Evolutionary conservation across 2,113 vertebrate species (phyloP), one percentile per base, ranked within the genome.

Genomic region (Zingel zingel): DNA sequence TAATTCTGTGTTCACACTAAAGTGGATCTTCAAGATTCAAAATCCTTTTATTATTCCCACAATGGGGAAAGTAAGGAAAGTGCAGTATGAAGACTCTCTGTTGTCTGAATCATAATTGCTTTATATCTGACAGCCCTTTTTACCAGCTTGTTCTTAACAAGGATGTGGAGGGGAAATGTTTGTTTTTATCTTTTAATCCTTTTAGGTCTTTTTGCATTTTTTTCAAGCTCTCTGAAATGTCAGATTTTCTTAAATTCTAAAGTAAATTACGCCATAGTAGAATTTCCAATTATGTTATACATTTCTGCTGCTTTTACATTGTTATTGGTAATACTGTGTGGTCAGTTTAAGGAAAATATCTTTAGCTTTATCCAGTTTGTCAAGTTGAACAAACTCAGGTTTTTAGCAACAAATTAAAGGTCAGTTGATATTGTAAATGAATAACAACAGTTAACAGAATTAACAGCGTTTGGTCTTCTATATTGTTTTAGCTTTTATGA

Each of bases 311-410:
- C 73, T 89, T 91, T 82, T 56, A 65, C 61, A 59, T 81, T 74
- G 18, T 81, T 79, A 23, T 27, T 57, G 4, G 50, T 50, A 16
- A 64, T 45, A 43, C 47, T 66, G 30, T 66, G 48, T 13, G 36
- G 56, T 23, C 56, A 59, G 69, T 84, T 78, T 77, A 61, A 83
- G 62, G 30, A 69, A 50, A 43, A 14, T 47, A 54, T 65, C 66
- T 89, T 78, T 72, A 85, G 84, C 80, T 87, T 91, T 77, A 80
- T 91, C 25, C 61, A 76, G 77, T 87, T 89, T 90, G 80, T 84
- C 57, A 70, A 54, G 62, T 82, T 79, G 75, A 91, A 85, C 76
- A 86, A 88, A 88, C 87, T 89, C 88, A 83, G 86, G 85, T 81
- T 79, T 79, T 61, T 74, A 73, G 65, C 63, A 63, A 56, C 45